Conservation (phyloP, 2,113 vertebrate genomes). For the Nothocercus julius region DNA sequence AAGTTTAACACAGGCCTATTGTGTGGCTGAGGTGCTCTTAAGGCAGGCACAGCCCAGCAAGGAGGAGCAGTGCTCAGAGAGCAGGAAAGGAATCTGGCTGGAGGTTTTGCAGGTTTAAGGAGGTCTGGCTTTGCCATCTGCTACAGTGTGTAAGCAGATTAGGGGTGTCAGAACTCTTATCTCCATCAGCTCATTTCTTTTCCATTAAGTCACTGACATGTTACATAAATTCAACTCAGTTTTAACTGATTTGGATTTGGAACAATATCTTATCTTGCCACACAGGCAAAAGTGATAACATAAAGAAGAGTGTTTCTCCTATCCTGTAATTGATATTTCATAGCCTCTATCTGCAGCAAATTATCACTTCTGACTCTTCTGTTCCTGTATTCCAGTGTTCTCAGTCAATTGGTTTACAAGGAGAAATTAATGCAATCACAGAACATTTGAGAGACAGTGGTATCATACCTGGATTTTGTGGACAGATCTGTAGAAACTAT, state of each 20-base stretch:
- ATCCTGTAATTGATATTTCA: slow-evolving; percentile 40
- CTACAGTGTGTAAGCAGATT: slow-evolving; percentile 38
- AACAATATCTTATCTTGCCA: slow-evolving; percentile 44
- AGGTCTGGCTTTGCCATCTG: background rate
- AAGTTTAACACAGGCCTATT: background rate
- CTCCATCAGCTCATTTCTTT: slow-evolving; percentile 40
- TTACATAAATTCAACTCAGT: slow-evolving; percentile 25
- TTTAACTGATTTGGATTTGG: slow-evolving; percentile 32
- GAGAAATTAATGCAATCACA: background rate
- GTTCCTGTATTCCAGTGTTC: background rate
- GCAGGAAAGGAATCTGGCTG: background rate
- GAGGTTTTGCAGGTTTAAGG: background rate
- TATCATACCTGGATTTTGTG: background rate
- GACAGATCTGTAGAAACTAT: background rate
- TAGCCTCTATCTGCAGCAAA: background rate
- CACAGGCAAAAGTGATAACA: background rate
- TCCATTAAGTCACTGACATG: slow-evolving; percentile 4
- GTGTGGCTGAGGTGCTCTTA: background rate
- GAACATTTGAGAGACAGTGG: background rate
- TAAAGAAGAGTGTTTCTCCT: background rate
- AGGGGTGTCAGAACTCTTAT: slow-evolving; percentile 22
- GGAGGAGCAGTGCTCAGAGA: background rate
- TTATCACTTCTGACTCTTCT: background rate
- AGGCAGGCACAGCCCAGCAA: background rate
- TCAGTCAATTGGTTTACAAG: background rate